Conservation (phyloP, 2,797 vertebrate species). For the Esox lucius region DNA sequence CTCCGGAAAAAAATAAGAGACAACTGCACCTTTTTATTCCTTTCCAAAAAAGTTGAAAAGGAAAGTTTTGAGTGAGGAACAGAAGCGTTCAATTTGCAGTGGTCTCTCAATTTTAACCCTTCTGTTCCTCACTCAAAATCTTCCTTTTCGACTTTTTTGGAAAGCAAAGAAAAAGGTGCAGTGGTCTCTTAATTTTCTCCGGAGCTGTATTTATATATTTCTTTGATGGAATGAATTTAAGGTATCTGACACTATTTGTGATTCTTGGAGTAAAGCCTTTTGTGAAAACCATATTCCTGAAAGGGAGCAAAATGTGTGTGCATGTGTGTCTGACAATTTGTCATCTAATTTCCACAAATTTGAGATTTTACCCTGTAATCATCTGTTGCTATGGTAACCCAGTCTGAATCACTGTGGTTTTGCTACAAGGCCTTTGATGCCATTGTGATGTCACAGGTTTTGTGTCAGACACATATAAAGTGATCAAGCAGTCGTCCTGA, state of each 20-base stretch:
- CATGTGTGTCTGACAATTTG: slow-evolving; percentile 34
- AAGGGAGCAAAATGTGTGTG: background rate
- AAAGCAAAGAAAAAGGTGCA: too few species aligned
- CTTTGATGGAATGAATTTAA: too few species aligned
- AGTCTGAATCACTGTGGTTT: slow-evolving; percentile 59
- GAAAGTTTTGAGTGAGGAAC: too few species aligned
- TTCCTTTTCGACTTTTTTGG: too few species aligned
- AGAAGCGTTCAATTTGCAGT: too few species aligned
- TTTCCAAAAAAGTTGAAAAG: too few species aligned
- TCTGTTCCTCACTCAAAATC: too few species aligned
- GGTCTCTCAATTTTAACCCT: too few species aligned
- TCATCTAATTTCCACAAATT: slow-evolving; percentile 68
- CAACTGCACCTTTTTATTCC: too few species aligned
- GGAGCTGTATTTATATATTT: too few species aligned
- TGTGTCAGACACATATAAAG: background rate
- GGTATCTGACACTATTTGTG: background rate
- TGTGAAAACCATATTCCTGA: background rate
- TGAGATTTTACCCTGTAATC: slow-evolving; percentile 67
- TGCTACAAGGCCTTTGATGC: slow-evolving; percentile 69
- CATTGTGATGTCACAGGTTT: slow-evolving; percentile 57
- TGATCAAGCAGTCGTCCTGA: slow-evolving; percentile 55
- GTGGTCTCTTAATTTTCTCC: too few species aligned
- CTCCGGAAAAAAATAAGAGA: too few species aligned
- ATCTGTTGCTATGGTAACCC: slow-evolving; percentile 75
- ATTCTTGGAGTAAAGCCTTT: background rate